phyloP scores from a whole-genome alignment of 1,140 invertebrate species.

The Drosophila lini region DNA sequence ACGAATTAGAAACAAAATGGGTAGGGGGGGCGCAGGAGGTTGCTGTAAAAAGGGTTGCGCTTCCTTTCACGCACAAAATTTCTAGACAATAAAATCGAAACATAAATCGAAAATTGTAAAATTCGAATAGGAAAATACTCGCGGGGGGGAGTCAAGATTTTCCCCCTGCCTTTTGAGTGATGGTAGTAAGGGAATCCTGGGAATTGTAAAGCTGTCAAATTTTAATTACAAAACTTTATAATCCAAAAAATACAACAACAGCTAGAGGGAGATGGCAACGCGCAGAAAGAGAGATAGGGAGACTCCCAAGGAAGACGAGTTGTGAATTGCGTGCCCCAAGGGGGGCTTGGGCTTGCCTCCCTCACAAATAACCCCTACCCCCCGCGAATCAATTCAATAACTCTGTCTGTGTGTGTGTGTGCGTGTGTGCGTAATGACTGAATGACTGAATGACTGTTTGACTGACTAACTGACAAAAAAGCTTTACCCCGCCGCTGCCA shows the following conservation, averaged over 20 bases:
- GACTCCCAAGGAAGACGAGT: slow-evolving; percentile 20
- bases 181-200: slow-evolving; percentile 39
- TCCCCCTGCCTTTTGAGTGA: slow-evolving; percentile 5
- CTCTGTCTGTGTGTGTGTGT: slow-evolving; percentile 51
- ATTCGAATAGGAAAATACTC: slow-evolving; percentile 67
- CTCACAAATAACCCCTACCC: not conserved
- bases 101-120: slow-evolving; percentile 71
- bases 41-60: not conserved
- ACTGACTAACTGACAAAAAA: slow-evolving; percentile 49
- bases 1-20: slow-evolving; percentile 77
- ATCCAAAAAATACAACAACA: slow-evolving; percentile 78
- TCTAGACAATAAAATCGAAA: slow-evolving; percentile 78
- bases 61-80: slow-evolving; percentile 31
- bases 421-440: slow-evolving; percentile 73
- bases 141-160: slow-evolving; percentile 42
- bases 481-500: not conserved
- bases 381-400: slow-evolving; percentile 78
- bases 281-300: not conserved
- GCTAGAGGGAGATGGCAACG: not conserved
- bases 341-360: slow-evolving; percentile 2
- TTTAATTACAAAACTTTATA: slow-evolving; percentile 84
- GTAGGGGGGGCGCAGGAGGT: not conserved
- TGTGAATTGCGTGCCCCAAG: slow-evolving; percentile 31
- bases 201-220: slow-evolving; percentile 83
- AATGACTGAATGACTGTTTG: slow-evolving; percentile 58